Base-by-base conservation (phyloP, 2,888 invertebrate species). In the Dorcus parallelipipedus region DNA sequence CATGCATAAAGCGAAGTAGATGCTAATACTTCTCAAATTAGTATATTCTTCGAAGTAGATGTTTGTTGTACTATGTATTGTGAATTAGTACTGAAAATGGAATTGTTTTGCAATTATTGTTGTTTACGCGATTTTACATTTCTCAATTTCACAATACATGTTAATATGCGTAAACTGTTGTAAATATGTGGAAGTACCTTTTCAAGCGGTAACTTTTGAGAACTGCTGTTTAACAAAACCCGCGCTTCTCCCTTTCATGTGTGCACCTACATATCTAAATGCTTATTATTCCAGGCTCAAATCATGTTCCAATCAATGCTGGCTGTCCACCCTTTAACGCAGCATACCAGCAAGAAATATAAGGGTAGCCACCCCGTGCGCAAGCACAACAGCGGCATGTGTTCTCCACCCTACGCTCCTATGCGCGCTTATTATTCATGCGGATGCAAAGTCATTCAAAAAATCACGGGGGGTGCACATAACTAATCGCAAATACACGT, bases 261-360 rank as follows among this genome's bases (percentile, higher is more conserved):
- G 43, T 58, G 53, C 62, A 65, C 60, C 59, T 60, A 64, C 59
- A 52, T 61, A 54, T 56, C 52, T 56, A 58, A 57, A 61, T 58
- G 55, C 53, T 62, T 60, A 57, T 52, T 56, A 56, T 54, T 41
- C 51, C 50, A 43, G 47, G 58, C 56, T 52, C 52, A 63, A 64
- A 65, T 65, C 67, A 67, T 59, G 68, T 65, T 63, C 66, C 61
- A 67, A 68, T 67, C 67, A 65, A 63, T 63, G 63, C 63, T 61
- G 59, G 63, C 61, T 64, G 52, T 38, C 51, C 56, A 63, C 56
- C 58, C 60, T 59, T 60, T 63, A 33, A 54, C 20, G 56, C 55
- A 53, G 55, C 52, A 33, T 58, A 45, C 45, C 45, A 9, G 17
- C 45, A 45, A 20, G 26, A 17, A 42, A 42, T 7, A 42, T 51